A percentile compares a stretch with the other conserved stretches of the same genome.
These are phyloP conservation scores for Spatulosminthurus flaviceps DNA, from an alignment of 2,888 invertebrate species.

Conservation along the genomic window DNA sequence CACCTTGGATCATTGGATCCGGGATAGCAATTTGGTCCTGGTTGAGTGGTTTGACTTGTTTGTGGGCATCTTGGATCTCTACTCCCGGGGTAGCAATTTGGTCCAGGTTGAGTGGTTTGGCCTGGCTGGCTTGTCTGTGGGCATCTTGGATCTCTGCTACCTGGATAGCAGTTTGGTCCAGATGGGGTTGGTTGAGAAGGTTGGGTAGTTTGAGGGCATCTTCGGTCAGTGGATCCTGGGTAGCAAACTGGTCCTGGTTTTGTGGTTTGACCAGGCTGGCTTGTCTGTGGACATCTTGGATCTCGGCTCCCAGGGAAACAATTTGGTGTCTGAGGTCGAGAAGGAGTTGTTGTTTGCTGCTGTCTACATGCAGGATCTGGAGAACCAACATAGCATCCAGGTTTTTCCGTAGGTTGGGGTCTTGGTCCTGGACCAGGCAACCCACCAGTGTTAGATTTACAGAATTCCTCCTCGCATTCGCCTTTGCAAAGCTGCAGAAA, in stretches of 20 bases:
- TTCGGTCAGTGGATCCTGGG: constrained; percentile 65
- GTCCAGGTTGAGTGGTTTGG: constrained; percentile 11
- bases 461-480: constrained; percentile 54
- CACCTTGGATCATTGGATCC: constrained; percentile 49
- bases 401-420: constrained; percentile 32
- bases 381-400: constrained; percentile 64
- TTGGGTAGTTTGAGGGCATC: constrained; percentile 64
- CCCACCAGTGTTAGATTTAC: constrained; percentile 35
- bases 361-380: constrained; percentile 64
- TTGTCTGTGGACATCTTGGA: constrained; percentile 24
- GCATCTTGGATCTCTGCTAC: constrained; percentile 59
- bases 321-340: neutral
- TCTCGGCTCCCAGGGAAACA: too few species aligned
- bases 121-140: constrained; percentile 49
- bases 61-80: constrained; percentile 42
- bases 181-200: neutral
- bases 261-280: constrained; percentile 31
- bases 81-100: constrained; percentile 44
- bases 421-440: constrained; percentile 4
- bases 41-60: constrained; percentile 15
- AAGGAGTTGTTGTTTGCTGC: neutral
- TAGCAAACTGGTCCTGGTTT: constrained; percentile 39
- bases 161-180: constrained; percentile 16
- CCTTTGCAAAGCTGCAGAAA: constrained; percentile 57
- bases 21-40: constrained; percentile 19